Evolutionary conservation across 2,888 invertebrate species (phyloP), one percentile per base, ranked within the genome.

Genomic region (Scaptomyza cyrtandrae): DNA sequence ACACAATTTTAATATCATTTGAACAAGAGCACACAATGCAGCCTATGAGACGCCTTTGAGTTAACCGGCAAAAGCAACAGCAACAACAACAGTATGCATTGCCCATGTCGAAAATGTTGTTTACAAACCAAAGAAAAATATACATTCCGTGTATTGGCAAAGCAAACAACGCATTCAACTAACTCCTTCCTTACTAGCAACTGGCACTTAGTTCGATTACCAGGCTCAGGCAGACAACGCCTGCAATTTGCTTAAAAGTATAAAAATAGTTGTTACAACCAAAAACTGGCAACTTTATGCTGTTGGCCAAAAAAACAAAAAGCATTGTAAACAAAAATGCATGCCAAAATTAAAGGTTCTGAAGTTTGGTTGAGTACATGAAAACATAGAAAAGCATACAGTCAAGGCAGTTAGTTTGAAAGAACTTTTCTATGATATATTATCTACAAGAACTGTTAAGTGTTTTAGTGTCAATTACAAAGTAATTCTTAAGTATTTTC

Each of bases 241-340:
- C 59, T 69, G 82, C 85, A 86, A 83, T 83, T 86, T 74, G 69
- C 70, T 57, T 85, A 87, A 83, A 74, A 83, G 82, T 81, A 67
- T 74, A 72, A 71, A 86, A 81, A 81, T 65, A 66, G 67, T 55
- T 63, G 19, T 24, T 52, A 16, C 66, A 66, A 58, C 29, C 11
- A 16, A 7, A 74, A 69, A 41, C 53, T 52, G 64, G 6, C 69
- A 65, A 66, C 67, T 71, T 65, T 67, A 74, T 70, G 54, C 54
- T 49, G 60, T 53, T 62, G 55, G 53, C 19, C 53, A 45, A 60
- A 55, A 31, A 9, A n/a, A 7, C 39, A 13, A 39, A 39, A 39
- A 14, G 39, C 71, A 52, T 70, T 64, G 87, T 81, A 83, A 87
- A 85, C 74, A 83, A 76, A 84, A 76, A 67, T 81, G 72, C 68